A percentile compares a stretch with the other conserved stretches of the same genome.
phyloP scores from a whole-genome alignment of 1,140 invertebrate species.

The Phthorimaea operculella region DNA sequence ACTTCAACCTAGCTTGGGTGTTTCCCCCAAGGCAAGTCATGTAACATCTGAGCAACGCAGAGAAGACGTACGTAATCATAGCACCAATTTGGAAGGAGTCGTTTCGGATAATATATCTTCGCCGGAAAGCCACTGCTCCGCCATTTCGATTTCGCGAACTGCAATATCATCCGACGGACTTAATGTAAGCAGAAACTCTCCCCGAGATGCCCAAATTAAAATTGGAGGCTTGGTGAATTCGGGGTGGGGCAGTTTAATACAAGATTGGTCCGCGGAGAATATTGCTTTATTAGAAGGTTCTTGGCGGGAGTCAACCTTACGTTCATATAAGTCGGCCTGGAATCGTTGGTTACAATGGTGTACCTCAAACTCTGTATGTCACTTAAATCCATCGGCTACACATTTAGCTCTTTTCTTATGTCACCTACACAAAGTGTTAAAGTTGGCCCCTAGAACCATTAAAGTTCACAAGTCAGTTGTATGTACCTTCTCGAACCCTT shows the following conservation, averaged over 20 bases:
- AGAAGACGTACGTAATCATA: conserved; percentile 14
- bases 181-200: conserved; percentile 10
- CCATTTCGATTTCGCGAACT: conserved; percentile 19
- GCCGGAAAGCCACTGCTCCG: conserved; percentile 9
- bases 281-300: neutral
- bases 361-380: neutral
- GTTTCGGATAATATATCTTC: conserved; percentile 26
- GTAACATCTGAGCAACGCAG: conserved; percentile 18
- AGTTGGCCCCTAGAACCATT: neutral
- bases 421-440: too few species aligned
- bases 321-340: conserved; percentile 9
- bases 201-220: conserved; percentile 5
- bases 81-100: conserved; percentile 24
- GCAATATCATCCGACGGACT: conserved; percentile 15
- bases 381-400: neutral
- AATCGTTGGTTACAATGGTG: conserved; percentile 11
- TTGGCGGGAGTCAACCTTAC: conserved; percentile 17
- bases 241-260: conserved; percentile 15
- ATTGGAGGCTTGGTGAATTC: conserved; percentile 22
- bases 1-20: conserved; percentile 23
- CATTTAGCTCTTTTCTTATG: conserved; percentile 7
- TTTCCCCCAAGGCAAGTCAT: conserved; percentile 26
- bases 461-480: conserved; percentile 1
- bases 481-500: neutral
- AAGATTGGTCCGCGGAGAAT: conserved; percentile 5